Base-by-base conservation (phyloP, 2,113 vertebrate genomes). In the Melanocharis versteri region DNA sequence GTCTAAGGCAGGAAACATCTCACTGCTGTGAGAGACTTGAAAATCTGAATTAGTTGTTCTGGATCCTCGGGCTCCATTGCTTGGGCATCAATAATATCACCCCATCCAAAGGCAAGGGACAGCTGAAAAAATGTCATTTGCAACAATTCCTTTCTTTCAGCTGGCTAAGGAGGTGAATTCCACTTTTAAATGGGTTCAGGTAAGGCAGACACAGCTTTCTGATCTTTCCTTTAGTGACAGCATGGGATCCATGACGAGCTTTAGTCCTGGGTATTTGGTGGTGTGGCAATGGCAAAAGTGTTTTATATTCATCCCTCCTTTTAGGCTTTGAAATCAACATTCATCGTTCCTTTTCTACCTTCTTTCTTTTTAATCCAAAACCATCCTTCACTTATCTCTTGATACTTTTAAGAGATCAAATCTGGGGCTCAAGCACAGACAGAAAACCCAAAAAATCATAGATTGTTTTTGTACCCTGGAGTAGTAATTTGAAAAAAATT, bases 381-480 rank as follows among this genome's bases (percentile, higher is more conserved):
- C 11, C 4, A 42, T 50, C 24, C 21, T 72, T 18, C 9, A 30
- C 11, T 7, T 13, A 5, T 3, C 14, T n/a, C 37, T 75, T 8
- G 10, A 33, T 44, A 7, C 1, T 27, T 45, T 42, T 11, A 40
- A 70, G 33, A 26, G 27, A 14, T 7, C 2, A 27, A 42, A 30
- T 18, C 47, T 54, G 33, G 24, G 30, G 3, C 22, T 62, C 8
- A 44, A 61, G 16, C 28, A 61, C 6, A 88, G 37, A 56, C 57
- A 73, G 21, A 19, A 84, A 69, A 15, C 12, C 0, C 4, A 10
- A 40, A 45, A 62, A 47, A 22, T 1, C 2, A 15, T 8, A 3
- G 2, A 15, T 26, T 22, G 5, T 6, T 37, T 37, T 82, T 40
- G 17, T 37, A 45, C 8, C 0, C 0, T 7, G 11, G n/a, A 35